Conservation (phyloP, 2,797 vertebrate genomes). For the Sebastes ruberrimus region DNA sequence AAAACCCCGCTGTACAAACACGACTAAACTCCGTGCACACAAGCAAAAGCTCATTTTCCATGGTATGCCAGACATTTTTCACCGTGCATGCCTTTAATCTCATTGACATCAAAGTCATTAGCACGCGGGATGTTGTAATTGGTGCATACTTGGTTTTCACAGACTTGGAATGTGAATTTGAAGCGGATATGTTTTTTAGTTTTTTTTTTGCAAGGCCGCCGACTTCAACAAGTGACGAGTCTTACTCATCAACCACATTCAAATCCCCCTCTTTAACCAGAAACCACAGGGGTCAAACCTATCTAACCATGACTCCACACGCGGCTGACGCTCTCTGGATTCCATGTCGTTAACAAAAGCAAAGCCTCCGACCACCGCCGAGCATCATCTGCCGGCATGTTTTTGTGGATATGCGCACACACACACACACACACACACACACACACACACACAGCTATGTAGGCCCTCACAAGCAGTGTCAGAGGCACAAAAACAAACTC, state of each 20-base stretch:
- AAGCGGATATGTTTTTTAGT: constrained; percentile 3
- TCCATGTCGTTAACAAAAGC: constrained; percentile 62
- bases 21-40: constrained; percentile 1
- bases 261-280: constrained; percentile 33
- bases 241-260: constrained; percentile 48
- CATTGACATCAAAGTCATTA: constrained; percentile 55
- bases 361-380: constrained; percentile 47
- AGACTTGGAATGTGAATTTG: constrained; percentile 29
- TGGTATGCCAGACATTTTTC: constrained; percentile 31
- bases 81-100: constrained; percentile 41
- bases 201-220: background rate
- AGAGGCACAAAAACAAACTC: constrained; percentile 19
- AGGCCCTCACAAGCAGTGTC: constrained; percentile 17
- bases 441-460: background rate
- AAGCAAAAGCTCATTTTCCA: constrained; percentile 46
- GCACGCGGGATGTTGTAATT: constrained; percentile 14
- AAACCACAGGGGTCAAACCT: constrained; percentile 59
- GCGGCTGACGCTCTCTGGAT: constrained; percentile 44
- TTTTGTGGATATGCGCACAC: constrained; percentile 27
- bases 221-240: constrained; percentile 19
- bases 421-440: background rate
- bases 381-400: constrained; percentile 37
- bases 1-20: constrained; percentile 38
- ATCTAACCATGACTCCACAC: constrained; percentile 39
- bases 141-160: constrained; percentile 20